phyloP scores from a whole-genome alignment of 2,797 vertebrate genomes.

The Gadopsis marmoratus region DNA sequence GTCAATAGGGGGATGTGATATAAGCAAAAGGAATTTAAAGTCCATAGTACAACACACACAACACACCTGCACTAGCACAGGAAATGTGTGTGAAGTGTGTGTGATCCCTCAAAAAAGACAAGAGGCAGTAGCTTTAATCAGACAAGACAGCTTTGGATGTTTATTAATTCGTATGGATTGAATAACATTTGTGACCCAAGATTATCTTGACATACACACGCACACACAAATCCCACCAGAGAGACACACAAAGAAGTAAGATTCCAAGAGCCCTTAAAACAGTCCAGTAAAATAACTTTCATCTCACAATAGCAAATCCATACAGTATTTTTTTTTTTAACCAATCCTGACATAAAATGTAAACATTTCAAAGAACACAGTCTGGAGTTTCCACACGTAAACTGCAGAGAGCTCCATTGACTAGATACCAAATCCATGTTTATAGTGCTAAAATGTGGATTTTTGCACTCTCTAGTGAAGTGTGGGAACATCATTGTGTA shows the following conservation, averaged over 20 bases:
- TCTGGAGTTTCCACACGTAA: constrained; percentile 58
- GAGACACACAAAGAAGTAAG: constrained; percentile 68
- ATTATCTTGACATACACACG: constrained; percentile 56
- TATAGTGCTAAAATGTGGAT: constrained; percentile 53
- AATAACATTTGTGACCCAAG: constrained; percentile 78
- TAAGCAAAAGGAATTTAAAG: constrained; percentile 70
- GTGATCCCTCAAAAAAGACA: constrained; percentile 14
- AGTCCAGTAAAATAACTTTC: constrained; percentile 62
- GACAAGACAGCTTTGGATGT: constrained; percentile 76
- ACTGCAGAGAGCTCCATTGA: constrained; percentile 46
- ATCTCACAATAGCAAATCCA: constrained; percentile 61
- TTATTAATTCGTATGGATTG: constrained; percentile 84
- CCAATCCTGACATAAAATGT: constrained; percentile 68
- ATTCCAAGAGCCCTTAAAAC: constrained; percentile 79
- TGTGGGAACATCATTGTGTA: constrained; percentile 53
- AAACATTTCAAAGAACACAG: constrained; percentile 68
- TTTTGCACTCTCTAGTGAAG: constrained; percentile 71
- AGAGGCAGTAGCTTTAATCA: constrained; percentile 35
- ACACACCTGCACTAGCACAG: constrained; percentile 15
- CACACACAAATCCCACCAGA: constrained; percentile 77
- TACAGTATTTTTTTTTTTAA: constrained; percentile 45
- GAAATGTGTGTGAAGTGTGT: constrained; percentile 8
- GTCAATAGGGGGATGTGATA: constrained; percentile 54
- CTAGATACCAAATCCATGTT: constrained; percentile 43
- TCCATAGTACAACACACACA: constrained; percentile 60